Evolutionary conservation across 1,140 invertebrate species (phyloP), one percentile per base, ranked within the genome.

Genomic region (Cotesia glomerata): DNA sequence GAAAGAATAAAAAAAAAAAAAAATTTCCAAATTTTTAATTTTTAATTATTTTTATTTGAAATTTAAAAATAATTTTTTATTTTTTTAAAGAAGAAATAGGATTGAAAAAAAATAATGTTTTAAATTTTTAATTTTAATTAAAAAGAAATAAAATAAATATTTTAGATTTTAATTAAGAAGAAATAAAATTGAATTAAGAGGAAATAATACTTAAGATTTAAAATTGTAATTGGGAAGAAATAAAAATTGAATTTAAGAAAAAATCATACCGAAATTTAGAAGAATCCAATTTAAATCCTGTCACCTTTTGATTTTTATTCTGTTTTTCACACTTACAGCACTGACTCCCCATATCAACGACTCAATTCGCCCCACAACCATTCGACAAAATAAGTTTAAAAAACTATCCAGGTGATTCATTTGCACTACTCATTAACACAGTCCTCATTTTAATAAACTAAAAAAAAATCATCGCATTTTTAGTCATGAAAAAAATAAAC

Each of bases 291-390:
- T 78, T 79, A 32, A 75, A 75, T 4, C 76, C 70, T 63, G 75
- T 76, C 65, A 72, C 65, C 66, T 65, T 75, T 72, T 72, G 49
- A 82, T 75, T 79, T 65, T 85, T 84, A 69, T 86, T 86, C 65
- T 83, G 82, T 39, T 88, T 86, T 68, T 84, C 79, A 71, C 84
- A 84, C 74, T 88, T 89, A 81, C 88, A 89, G 73, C 88, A 89
- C 72, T 89, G 86, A 80, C 86, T 88, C 61, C 88, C 88, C 88
- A 89, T 89, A 66, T 66, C 63, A 69, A 70, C 49, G 36, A 49
- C 32, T 68, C 58, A 32, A 59, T 66, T 54, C 5, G 18, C 61
- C 49, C 18, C 13, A 2, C 64, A 26, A 36, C 39, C 14, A 63
- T 63, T 51, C 61, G 35, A 52, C 16, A 8, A 11, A 18, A n/a